phyloP scores from a whole-genome alignment of 2,797 vertebrate genomes.

The Pelodytes ibericus region DNA sequence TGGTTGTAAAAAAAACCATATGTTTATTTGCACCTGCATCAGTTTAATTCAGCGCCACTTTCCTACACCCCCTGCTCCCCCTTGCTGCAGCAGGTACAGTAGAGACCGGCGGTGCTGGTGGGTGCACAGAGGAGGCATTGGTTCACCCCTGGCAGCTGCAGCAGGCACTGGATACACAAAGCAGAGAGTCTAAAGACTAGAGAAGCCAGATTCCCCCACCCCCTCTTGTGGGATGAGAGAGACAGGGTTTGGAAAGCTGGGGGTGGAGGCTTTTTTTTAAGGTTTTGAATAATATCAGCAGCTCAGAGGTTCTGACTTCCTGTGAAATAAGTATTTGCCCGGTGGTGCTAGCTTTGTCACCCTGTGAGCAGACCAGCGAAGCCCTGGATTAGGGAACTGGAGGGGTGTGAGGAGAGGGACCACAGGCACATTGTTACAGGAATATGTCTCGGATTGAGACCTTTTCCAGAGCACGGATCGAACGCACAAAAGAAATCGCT shows the following conservation, averaged over 20 bases:
- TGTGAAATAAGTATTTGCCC: slow-evolving; percentile 14
- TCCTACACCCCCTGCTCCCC: no score
- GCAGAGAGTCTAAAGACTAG: slow-evolving; percentile 22
- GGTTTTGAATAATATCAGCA: slow-evolving; percentile 41
- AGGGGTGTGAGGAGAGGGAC: slow-evolving; percentile 5
- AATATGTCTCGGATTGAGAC: slow-evolving; percentile 51
- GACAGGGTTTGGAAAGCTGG: slow-evolving; percentile 13
- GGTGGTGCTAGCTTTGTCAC: slow-evolving; percentile 2
- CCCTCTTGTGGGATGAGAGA: slow-evolving; percentile 37
- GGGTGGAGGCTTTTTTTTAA: slow-evolving; percentile 30
- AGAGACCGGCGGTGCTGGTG: no score
- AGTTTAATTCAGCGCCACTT: no score
- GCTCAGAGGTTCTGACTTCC: slow-evolving; percentile 40
- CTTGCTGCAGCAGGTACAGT: no score
- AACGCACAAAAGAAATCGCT: slow-evolving; percentile 36
- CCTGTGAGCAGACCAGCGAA: background rate
- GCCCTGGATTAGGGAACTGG: slow-evolving; percentile 21
- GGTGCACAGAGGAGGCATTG: no score
- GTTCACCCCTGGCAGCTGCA: no score
- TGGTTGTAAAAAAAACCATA: no score
- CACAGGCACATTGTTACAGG: background rate
- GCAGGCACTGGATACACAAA: no score
- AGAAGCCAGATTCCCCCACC: background rate
- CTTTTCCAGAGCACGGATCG: slow-evolving; percentile 33
- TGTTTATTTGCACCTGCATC: no score